Conservation (phyloP, 2,888 invertebrate species). For the Hymenopus coronatus region DNA sequence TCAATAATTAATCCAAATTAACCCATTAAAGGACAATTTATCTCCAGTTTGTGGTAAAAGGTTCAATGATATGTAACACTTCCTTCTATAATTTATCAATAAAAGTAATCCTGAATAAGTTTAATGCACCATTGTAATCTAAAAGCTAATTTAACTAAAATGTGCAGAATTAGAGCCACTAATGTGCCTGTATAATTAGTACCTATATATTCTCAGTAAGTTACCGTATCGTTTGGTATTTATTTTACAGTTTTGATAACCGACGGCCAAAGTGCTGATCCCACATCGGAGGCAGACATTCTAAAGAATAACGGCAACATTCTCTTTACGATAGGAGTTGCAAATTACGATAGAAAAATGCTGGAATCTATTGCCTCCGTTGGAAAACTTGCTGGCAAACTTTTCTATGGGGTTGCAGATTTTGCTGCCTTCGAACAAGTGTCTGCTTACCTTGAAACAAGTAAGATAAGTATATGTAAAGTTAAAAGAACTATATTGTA, state of each 20-base stretch:
- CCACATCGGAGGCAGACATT: not conserved
- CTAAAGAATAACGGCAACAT: not conserved
- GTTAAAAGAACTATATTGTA: too few relatives aligned
- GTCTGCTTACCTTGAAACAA: not conserved
- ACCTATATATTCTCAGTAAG: not conserved
- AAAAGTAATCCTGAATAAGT: too few relatives aligned
- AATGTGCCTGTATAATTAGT: too few relatives aligned
- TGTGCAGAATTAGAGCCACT: too few relatives aligned
- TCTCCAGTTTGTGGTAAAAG: too few relatives aligned
- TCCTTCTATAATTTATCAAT: too few relatives aligned
- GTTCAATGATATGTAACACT: too few relatives aligned
- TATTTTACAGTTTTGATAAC: not conserved
- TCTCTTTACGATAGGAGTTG: not conserved
- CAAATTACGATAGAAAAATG: not conserved
- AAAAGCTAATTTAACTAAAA: too few relatives aligned
- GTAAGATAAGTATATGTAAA: not conserved
- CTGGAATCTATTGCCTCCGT: not conserved
- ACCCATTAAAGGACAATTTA: too few relatives aligned
- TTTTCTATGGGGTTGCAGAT: not conserved
- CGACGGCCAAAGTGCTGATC: not conserved
- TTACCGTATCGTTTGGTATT: too few relatives aligned
- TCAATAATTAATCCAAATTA: too few relatives aligned
- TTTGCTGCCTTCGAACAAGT: not conserved
- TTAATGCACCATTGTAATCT: too few relatives aligned
- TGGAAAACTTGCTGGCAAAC: not conserved